phyloP scores from a whole-genome alignment of 2,797 vertebrate genomes.

The Sparus aurata region DNA sequence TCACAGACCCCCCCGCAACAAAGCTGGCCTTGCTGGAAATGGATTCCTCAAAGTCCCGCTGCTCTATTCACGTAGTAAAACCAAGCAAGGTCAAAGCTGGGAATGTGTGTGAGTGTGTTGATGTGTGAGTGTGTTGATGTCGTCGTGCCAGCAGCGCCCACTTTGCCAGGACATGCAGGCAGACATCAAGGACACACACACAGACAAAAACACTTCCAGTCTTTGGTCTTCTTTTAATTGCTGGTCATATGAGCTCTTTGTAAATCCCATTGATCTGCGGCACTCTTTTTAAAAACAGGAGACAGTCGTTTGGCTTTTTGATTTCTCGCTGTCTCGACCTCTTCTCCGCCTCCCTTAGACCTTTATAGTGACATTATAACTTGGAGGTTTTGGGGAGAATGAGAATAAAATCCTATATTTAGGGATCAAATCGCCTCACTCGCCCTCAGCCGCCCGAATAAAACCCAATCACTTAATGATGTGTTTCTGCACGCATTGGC shows the following conservation, averaged over 20 bases:
- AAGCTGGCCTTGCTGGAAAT: constrained; percentile 14
- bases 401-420: constrained; percentile 19
- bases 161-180: constrained; percentile 42
- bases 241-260: constrained; percentile 56
- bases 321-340: not conserved
- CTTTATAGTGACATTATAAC: not conserved
- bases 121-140: constrained; percentile 51
- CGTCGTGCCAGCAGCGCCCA: constrained; percentile 19
- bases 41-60: constrained; percentile 43
- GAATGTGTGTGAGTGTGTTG: constrained; percentile 46
- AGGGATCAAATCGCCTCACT: not conserved
- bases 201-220: constrained; percentile 34
- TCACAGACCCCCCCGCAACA: constrained; percentile 1
- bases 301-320: constrained; percentile 12
- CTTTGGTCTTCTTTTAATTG: constrained; percentile 58
- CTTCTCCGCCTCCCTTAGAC: constrained; percentile 2
- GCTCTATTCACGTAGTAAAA: constrained; percentile 48
- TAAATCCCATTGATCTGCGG: constrained; percentile 62
- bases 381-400: not conserved
- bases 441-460: not conserved
- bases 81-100: constrained; percentile 44
- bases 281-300: constrained; percentile 52
- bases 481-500: constrained; percentile 10
- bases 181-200: constrained; percentile 60
- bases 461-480: not conserved